phyloP scores from a whole-genome alignment of 2,113 vertebrate species.

The Cynopterus brachyotis region DNA sequence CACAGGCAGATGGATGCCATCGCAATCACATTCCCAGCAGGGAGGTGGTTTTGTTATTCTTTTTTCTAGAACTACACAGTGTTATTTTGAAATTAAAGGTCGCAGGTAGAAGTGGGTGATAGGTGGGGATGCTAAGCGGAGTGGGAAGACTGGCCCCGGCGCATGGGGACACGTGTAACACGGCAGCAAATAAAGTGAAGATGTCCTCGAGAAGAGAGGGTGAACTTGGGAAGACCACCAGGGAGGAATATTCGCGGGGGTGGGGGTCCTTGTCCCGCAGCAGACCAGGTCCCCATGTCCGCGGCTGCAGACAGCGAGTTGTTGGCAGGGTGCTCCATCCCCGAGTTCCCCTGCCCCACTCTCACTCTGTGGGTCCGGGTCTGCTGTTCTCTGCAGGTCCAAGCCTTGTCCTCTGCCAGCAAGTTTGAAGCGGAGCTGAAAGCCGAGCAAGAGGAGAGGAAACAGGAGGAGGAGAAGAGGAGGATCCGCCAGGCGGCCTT shows the following conservation, averaged over 20 bases:
- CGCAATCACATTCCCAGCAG: background rate
- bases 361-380: background rate
- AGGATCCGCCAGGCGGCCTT: conserved; percentile 93
- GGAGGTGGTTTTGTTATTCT: background rate
- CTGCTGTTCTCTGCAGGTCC: conserved; percentile 82
- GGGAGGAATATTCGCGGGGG: too few relatives aligned
- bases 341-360: background rate
- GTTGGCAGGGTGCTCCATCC: background rate
- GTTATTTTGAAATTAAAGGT: background rate
- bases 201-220: fast-evolving
- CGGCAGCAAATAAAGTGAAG: background rate
- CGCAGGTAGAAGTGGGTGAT: background rate
- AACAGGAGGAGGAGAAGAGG: conserved; percentile 90
- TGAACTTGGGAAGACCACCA: background rate
- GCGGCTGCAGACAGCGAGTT: background rate
- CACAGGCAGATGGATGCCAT: fast-evolving
- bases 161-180: background rate
- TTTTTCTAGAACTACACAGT: background rate
- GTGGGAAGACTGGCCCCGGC: background rate
- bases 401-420: conserved; percentile 90
- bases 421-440: conserved; percentile 95
- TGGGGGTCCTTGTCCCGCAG: too few relatives aligned
- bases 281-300: background rate
- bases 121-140: background rate
- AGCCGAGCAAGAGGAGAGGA: conserved; percentile 93